Base-by-base conservation (phyloP, 1,140 invertebrate genomes). In the Trichonephila inaurata region DNA sequence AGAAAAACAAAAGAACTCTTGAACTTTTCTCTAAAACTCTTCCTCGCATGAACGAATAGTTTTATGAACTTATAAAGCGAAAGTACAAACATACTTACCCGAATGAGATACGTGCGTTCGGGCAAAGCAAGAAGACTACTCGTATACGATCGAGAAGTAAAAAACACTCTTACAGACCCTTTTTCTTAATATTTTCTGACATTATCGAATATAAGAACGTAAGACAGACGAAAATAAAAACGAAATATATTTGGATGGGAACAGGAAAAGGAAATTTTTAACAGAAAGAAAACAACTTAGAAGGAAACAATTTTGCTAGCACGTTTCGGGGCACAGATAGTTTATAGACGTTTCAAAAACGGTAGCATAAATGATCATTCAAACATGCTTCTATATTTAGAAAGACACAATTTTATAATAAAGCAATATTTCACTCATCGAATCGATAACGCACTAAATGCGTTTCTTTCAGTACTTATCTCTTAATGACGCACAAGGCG, bases 41-140 rank as follows among this genome's bases (percentile, higher is more conserved):
- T 40, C 28, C 72, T 33, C 16, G 72, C 33, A 77, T 77, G 28
- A 77, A 40, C 28, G 33, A 18, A 77, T 77, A 77, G 72, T 77
- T 77, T 77, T 77, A 40, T 40, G 72, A 77, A 77, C 72, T 18
- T 77, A 77, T 77, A 77, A 77, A 33, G 33, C 72, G 18, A 33
- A 40, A 28, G 28, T 77, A 40, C 72, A 77, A 40, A 77, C 14
- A 33, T 40, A 77, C 72, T 77, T 77, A 77, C 72, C 33, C 19
- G 72, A 77, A 77, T 40, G 72, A 77, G 72, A 77, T 77, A 77
- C 72, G 72, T 77, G 72, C 28, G 12, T 16, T 77, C 5, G 14
- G 3, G 72, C 72, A 77, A 33, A 33, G 18, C 72, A 19, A 33
- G 72, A 5, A 18, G 16, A 77, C 72, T 77, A 77, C 33, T 77